These are phyloP conservation scores for Quadroppia sp. DNA, from an alignment of 2,888 invertebrate genomes.

Conservation along the genomic window DNA sequence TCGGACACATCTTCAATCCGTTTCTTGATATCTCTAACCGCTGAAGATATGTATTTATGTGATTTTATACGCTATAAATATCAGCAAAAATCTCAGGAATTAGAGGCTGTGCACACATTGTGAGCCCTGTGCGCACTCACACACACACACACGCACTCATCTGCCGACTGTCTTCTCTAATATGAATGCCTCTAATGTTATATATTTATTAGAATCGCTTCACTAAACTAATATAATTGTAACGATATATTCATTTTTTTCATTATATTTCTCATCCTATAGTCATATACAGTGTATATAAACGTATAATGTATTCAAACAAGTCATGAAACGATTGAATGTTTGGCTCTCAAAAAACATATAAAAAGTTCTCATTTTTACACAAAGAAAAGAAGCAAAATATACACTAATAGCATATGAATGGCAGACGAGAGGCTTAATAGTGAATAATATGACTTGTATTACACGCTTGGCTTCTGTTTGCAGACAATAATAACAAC, in stretches of 20 bases:
- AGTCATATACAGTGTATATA: neutral
- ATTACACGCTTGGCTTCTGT: slow-evolving; percentile 13
- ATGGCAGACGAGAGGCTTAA: neutral
- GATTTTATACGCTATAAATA: too few relatives aligned
- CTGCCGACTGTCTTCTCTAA: neutral
- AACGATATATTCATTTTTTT: slow-evolving; percentile 14
- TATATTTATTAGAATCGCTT: slow-evolving; percentile 15
- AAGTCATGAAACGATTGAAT: neutral
- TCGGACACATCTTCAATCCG: too few relatives aligned
- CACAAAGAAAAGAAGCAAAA: too few relatives aligned
- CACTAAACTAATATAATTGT: slow-evolving; percentile 9
- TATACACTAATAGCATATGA: neutral
- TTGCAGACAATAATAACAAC: neutral
- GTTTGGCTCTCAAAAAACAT: neutral
- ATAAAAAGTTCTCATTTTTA: neutral
- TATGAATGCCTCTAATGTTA: neutral
- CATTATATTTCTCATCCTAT: neutral
- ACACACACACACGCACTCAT: neutral
- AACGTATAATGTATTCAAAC: neutral
- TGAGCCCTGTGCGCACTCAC: neutral
- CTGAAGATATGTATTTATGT: too few relatives aligned
- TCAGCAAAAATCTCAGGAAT: slow-evolving; percentile 10
- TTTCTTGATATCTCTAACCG: too few relatives aligned
- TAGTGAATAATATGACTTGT: neutral
- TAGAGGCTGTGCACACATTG: neutral